A percentile compares a stretch with the other conserved stretches of the same genome.
Evolutionary conservation across 2,888 invertebrate genomes (phyloP).

Genomic region (Spisula subtruncata): DNA sequence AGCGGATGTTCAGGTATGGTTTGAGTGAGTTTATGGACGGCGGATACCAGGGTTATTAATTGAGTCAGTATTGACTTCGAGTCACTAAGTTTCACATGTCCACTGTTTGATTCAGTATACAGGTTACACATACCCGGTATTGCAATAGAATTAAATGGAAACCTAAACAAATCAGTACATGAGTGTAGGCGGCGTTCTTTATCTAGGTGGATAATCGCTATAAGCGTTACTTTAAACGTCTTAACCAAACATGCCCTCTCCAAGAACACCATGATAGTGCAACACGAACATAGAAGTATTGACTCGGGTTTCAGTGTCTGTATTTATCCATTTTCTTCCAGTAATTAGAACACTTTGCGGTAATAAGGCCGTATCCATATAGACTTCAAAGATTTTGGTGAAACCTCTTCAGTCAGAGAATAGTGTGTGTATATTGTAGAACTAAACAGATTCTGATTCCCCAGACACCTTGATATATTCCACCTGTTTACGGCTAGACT

Average conservation of each 20-base stretch:
- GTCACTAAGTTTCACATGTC: too few relatives aligned
- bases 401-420: conserved; percentile 28
- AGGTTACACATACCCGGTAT: background rate
- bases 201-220: background rate
- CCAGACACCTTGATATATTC: conserved; percentile 46
- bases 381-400: conserved; percentile 42
- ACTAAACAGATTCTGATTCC: conserved; percentile 52
- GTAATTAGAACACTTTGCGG: conserved; percentile 38
- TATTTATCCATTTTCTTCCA: background rate
- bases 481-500: conserved; percentile 60
- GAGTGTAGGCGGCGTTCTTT: background rate
- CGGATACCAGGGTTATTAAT: too few relatives aligned
- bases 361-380: conserved; percentile 40
- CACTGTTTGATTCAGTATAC: too few relatives aligned
- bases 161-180: too few relatives aligned
- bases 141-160: background rate
- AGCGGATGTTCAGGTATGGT: too few relatives aligned
- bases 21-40: too few relatives aligned
- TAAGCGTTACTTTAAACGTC: background rate
- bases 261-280: background rate
- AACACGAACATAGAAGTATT: background rate
- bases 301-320: background rate
- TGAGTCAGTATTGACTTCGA: too few relatives aligned
- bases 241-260: background rate
- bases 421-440: conserved; percentile 46